Evolutionary conservation across 2,888 invertebrate genomes (phyloP).

Genomic region (Ecdyonurus torrentis): DNA sequence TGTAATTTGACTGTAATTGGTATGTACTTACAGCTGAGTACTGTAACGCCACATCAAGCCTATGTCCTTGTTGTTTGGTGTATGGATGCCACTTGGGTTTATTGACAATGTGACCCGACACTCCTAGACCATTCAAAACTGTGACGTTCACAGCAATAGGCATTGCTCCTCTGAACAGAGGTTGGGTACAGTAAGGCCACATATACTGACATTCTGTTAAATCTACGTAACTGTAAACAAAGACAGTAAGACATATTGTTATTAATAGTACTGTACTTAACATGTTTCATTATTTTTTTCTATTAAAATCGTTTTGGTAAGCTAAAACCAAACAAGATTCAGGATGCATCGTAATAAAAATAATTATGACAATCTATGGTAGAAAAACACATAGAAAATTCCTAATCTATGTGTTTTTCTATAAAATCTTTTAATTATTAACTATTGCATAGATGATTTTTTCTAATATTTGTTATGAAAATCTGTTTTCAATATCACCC

Average conservation of each 20-base stretch:
- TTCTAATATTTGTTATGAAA: too few relatives aligned
- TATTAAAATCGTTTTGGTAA: not conserved
- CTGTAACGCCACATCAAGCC: conserved; percentile 45
- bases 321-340: not conserved
- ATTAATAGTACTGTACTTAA: not conserved
- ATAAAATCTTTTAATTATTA: too few relatives aligned
- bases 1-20: too few relatives aligned
- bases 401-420: too few relatives aligned
- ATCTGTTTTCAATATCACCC: too few relatives aligned
- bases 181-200: conserved; percentile 98
- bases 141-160: conserved; percentile 87
- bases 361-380: not conserved
- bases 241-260: not conserved
- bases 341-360: not conserved
- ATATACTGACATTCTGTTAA: conserved; percentile 91
- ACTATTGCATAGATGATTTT: too few relatives aligned
- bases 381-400: too few relatives aligned
- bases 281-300: not conserved
- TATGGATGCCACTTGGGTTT: conserved; percentile 81
- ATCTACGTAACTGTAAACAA: conserved; percentile 69
- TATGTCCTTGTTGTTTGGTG: conserved; percentile 56
- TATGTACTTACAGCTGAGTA: not conserved
- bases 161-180: conserved; percentile 71
- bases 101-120: conserved; percentile 58
- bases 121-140: conserved; percentile 83